A percentile compares a stretch with the other conserved stretches of the same genome.
Evolutionary conservation across 2,888 invertebrate species (phyloP).

Genomic region (Disparrhopalites patrizii): DNA sequence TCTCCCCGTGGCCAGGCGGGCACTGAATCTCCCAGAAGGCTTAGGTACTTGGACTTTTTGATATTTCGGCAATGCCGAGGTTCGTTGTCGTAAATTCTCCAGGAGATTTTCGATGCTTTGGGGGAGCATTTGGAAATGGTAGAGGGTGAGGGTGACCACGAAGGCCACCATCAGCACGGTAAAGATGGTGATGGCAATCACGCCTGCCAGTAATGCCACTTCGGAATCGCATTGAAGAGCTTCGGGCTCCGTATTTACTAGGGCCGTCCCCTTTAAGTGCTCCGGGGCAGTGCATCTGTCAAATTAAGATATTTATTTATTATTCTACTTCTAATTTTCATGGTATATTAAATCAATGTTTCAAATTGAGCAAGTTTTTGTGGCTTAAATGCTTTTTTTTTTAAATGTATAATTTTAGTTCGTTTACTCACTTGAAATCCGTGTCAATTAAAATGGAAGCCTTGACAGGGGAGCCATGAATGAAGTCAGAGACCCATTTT

Average conservation of each 20-base stretch:
- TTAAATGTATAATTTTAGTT: no score
- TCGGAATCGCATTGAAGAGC: constrained; percentile 43
- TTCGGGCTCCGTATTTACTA: constrained; percentile 35
- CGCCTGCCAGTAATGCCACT: constrained; percentile 38
- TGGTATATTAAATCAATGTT: neutral
- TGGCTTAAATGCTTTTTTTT: no score
- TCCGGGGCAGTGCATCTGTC: constrained; percentile 38
- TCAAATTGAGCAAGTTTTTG: neutral
- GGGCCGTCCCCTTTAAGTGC: constrained; percentile 36
- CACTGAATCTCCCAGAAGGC: constrained; percentile 19
- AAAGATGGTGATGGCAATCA: constrained; percentile 39
- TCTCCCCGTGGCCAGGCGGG: constrained; percentile 32
- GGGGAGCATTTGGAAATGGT: constrained; percentile 41
- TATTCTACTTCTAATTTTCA: neutral
- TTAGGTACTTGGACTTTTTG: constrained; percentile 38
- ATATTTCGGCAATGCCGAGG: constrained; percentile 36
- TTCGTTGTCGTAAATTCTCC: constrained; percentile 34
- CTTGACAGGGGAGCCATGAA: constrained; percentile 20
- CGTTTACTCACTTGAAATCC: constrained; percentile 32
- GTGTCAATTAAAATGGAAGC: constrained; percentile 37
- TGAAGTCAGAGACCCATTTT: constrained; percentile 41
- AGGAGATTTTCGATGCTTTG: constrained; percentile 33
- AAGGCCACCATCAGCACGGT: constrained; percentile 36
- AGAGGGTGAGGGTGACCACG: constrained; percentile 35
- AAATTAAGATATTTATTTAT: neutral